A percentile compares a stretch with the other conserved stretches of the same genome.
Conservation (phyloP, 2,113 vertebrate species). For the Ailurus styani region DNA sequence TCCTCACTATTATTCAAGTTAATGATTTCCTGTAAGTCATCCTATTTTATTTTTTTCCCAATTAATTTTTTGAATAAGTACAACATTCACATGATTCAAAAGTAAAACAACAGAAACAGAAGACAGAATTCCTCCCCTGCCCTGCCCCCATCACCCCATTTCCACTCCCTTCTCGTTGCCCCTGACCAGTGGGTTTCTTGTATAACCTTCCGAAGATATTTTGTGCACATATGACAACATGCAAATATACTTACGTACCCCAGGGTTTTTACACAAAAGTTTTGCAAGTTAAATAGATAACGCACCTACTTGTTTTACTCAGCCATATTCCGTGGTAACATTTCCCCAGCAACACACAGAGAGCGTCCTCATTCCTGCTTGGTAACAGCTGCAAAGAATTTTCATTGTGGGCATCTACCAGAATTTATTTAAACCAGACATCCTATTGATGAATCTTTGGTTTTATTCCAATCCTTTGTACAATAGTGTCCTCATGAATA, state of each 20-base stretch:
- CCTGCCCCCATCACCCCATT: accelerated
- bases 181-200: neutral
- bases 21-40: neutral
- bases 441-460: neutral
- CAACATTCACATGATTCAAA: neutral
- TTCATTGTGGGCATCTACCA: neutral
- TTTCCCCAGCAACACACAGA: neutral
- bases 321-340: neutral
- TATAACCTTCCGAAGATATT: neutral
- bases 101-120: neutral
- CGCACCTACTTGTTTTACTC: neutral
- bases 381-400: neutral
- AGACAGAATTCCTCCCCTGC: neutral
- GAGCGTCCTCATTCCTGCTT: neutral
- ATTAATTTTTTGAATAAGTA: neutral
- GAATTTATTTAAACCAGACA: neutral
- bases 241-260: neutral
- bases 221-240: neutral
- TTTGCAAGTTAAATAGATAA: neutral
- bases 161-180: neutral
- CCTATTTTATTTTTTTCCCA: neutral
- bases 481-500: neutral
- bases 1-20: neutral
- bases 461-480: neutral
- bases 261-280: neutral